A percentile compares a stretch with the other conserved stretches of the same genome.
Conservation (phyloP, 2,113 vertebrate species). For the Barbus barbus region DNA sequence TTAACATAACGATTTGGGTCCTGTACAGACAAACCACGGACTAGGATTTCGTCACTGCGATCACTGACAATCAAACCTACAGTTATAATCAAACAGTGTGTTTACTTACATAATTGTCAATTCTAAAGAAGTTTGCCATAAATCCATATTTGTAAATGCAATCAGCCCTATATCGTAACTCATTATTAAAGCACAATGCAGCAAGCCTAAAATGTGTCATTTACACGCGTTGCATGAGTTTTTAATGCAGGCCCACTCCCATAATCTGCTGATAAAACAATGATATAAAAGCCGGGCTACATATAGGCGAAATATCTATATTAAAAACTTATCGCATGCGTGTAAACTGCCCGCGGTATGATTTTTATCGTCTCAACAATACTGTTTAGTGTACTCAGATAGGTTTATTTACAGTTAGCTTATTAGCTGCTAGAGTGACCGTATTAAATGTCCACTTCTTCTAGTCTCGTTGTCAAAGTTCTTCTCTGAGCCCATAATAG, state of each 20-base stretch:
- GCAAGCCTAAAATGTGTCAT: neutral
- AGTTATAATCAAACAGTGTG: neutral
- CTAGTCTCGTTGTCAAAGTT: neutral
- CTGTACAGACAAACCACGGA: neutral
- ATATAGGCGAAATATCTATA: neutral
- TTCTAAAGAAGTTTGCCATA: neutral
- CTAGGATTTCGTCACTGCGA: neutral
- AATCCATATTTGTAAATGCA: neutral
- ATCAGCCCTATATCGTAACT: neutral
- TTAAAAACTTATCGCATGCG: neutral
- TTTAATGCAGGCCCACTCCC: slow-evolving; percentile 17
- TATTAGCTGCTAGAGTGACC: slow-evolving; percentile 11
- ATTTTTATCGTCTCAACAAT: neutral
- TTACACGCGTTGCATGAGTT: neutral
- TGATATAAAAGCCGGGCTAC: neutral
- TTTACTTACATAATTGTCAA: neutral
- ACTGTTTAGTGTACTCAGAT: neutral
- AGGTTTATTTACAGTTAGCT: slow-evolving; percentile 21
- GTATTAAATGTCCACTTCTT: slow-evolving; percentile 14
- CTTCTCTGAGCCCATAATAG: neutral
- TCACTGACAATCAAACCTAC: neutral
- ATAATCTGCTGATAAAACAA: slow-evolving; percentile 21
- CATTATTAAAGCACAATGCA: neutral
- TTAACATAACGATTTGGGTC: neutral
- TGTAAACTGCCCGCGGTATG: too few relatives aligned